Evolutionary conservation across 2,797 vertebrate genomes (phyloP).

Genomic region (Chiloscyllium punctatum): DNA sequence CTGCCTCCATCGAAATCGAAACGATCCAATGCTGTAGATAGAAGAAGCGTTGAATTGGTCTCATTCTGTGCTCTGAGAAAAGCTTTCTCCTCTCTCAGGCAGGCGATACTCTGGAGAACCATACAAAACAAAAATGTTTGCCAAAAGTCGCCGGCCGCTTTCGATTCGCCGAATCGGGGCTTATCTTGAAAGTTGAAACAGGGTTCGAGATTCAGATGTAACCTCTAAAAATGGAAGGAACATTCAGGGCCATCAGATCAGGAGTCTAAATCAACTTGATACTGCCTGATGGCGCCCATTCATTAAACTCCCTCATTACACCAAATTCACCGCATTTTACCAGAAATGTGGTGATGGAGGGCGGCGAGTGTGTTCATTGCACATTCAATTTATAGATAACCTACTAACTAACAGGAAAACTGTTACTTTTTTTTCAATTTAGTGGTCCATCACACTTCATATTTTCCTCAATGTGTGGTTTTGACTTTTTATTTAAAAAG

Average conservation of each 20-base stretch:
- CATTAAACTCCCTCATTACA: neutral
- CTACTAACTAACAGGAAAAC: neutral
- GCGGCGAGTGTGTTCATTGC: neutral
- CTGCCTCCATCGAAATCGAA: neutral
- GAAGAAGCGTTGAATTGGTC: neutral
- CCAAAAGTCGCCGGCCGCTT: neutral
- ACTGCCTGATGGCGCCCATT: neutral
- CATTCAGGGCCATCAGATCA: neutral
- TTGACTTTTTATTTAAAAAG: neutral
- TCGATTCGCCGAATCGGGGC: neutral
- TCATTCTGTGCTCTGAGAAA: too few species aligned
- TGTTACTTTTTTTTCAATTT: neutral
- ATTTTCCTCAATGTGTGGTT: too few species aligned
- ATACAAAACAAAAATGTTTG: neutral
- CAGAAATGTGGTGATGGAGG: neutral
- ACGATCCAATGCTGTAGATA: neutral
- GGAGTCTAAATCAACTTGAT: neutral
- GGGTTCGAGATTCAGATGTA: neutral
- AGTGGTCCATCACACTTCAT: too few species aligned
- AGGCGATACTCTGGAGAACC: neutral
- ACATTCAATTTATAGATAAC: too few species aligned
- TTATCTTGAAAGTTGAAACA: neutral
- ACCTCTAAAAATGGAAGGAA: too few species aligned
- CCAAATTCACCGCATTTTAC: neutral
- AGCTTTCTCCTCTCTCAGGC: neutral